Evolutionary conservation across 2,113 vertebrate species (phyloP).

Genomic region (Alouatta palliata): DNA sequence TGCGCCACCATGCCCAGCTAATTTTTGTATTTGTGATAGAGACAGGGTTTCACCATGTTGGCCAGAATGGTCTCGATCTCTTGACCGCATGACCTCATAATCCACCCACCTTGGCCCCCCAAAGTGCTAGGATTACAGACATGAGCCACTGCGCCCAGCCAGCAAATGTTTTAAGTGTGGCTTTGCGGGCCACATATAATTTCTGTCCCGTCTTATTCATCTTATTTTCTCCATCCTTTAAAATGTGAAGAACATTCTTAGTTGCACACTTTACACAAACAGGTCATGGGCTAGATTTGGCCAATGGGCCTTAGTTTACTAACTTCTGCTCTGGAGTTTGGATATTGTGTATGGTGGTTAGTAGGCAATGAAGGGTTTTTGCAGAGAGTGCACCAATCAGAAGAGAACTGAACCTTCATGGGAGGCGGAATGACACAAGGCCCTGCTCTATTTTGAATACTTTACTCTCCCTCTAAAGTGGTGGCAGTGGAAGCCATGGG

Average conservation of each 20-base stretch:
- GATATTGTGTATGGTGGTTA: neutral
- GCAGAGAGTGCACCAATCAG: neutral
- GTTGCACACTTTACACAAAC: neutral
- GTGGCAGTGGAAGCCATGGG: neutral
- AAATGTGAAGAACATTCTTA: neutral
- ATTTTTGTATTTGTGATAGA: too few relatives aligned
- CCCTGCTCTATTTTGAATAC: neutral
- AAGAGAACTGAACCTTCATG: neutral
- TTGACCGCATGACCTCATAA: too few relatives aligned
- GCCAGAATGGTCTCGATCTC: too few relatives aligned
- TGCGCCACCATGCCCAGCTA: too few relatives aligned
- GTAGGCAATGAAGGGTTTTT: neutral
- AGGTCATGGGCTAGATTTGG: neutral
- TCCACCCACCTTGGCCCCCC: too few relatives aligned
- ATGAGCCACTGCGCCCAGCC: too few relatives aligned
- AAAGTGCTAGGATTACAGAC: too few relatives aligned
- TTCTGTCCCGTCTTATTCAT: neutral
- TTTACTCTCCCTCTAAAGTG: neutral
- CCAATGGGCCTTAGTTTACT: neutral
- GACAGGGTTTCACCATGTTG: too few relatives aligned
- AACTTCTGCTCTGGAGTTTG: neutral
- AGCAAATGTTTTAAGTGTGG: neutral
- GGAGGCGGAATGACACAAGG: neutral
- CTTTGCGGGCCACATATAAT: neutral
- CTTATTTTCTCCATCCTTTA: neutral